Conservation (phyloP, 2,113 vertebrate species). For the Phrynocephalus versicolor region DNA sequence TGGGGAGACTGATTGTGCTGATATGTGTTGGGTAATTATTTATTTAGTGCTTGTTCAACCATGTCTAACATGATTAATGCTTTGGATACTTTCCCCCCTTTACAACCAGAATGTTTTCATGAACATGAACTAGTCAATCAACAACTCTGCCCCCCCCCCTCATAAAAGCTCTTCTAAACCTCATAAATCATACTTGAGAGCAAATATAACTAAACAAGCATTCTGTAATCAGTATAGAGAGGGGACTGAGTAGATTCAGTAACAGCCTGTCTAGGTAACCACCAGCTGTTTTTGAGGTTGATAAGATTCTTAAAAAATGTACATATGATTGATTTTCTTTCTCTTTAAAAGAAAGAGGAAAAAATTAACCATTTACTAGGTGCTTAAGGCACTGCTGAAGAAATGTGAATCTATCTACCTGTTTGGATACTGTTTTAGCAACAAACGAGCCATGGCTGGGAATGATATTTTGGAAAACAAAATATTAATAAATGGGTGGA, state of each 20-base stretch:
- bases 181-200: conserved; percentile 33
- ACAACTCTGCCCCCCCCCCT: background rate
- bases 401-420: background rate
- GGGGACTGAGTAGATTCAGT: background rate
- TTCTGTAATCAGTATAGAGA: conserved; percentile 12
- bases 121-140: conserved; percentile 22
- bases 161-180: background rate
- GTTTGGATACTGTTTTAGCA: background rate
- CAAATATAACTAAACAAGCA: conserved; percentile 19
- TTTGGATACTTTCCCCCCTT: background rate
- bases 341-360: background rate
- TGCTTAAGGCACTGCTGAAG: background rate
- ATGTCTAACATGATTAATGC: conserved; percentile 31
- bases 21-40: background rate
- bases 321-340: background rate
- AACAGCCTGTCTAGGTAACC: conserved; percentile 12
- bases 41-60: conserved; percentile 12
- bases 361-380: background rate
- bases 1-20: background rate
- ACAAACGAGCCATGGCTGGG: background rate
- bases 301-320: background rate
- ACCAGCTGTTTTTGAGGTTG: background rate
- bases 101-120: conserved; percentile 1
- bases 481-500: background rate
- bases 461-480: background rate